phyloP scores from a whole-genome alignment of 2,888 invertebrate species.

The Nymphalis urticae region DNA sequence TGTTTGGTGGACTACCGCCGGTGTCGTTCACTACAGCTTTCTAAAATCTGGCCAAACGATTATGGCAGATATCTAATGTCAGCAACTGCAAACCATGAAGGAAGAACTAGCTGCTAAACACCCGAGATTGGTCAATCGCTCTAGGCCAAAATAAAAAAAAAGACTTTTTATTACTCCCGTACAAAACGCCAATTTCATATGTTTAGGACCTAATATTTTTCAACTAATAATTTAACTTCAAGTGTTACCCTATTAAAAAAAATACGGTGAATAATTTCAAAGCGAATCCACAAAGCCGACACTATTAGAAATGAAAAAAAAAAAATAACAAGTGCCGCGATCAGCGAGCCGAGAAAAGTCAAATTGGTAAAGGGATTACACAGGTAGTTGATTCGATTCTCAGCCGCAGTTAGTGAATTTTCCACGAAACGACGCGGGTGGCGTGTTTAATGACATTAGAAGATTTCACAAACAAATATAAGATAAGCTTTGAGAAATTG shows the following conservation, averaged over 20 bases:
- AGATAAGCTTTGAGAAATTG: conserved; percentile 41
- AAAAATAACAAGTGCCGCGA: conserved; percentile 42
- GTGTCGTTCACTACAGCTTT: too few relatives aligned
- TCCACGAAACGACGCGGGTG: conserved; percentile 66
- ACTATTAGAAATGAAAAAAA: neutral
- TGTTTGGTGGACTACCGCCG: too few relatives aligned
- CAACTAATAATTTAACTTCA: neutral
- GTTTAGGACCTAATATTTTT: too few relatives aligned
- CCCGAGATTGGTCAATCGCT: too few relatives aligned
- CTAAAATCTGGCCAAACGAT: too few relatives aligned
- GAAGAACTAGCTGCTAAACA: too few relatives aligned
- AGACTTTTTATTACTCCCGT: too few relatives aligned
- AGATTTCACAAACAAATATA: conserved; percentile 51
- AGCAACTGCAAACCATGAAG: too few relatives aligned
- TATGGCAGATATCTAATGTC: too few relatives aligned
- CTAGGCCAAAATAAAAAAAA: too few relatives aligned
- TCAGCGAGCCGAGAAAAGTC: conserved; percentile 54
- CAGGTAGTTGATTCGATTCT: conserved; percentile 62
- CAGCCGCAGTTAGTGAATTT: conserved; percentile 48
- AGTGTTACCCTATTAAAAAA: neutral
- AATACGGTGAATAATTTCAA: neutral
- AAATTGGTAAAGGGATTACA: conserved; percentile 60
- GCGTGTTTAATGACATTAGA: conserved; percentile 53
- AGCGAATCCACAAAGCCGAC: neutral
- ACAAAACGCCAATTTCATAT: too few relatives aligned